Evolutionary conservation across 2,113 vertebrate species (phyloP).

Genomic region (Myxocyprinus asiaticus): DNA sequence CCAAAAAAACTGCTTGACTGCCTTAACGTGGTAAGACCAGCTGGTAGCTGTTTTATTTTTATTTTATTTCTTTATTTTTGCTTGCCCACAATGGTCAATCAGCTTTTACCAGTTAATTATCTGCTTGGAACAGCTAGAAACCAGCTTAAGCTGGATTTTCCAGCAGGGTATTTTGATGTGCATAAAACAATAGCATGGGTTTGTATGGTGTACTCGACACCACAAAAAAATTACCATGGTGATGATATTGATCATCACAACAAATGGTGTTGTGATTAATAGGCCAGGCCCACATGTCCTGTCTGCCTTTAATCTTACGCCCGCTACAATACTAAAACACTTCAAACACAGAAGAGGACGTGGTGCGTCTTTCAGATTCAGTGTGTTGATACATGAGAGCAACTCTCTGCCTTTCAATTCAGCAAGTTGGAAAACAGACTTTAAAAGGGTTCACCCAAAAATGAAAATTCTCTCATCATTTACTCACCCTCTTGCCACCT

Average conservation of each 20-base stretch:
- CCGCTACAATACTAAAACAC: neutral
- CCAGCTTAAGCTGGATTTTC: no score
- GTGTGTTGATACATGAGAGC: neutral
- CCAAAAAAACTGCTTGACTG: no score
- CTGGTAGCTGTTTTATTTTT: no score
- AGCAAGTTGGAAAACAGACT: neutral
- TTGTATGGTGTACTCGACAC: neutral
- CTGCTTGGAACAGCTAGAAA: no score
- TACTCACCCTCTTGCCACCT: no score
- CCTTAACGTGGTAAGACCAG: no score
- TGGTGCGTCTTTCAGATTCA: neutral
- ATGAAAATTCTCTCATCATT: no score
- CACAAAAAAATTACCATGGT: neutral
- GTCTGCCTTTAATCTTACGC: slow-evolving; percentile 32
- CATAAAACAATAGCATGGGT: slow-evolving; percentile 14
- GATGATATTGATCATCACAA: slow-evolving; percentile 18
- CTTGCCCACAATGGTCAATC: no score
- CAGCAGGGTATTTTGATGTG: no score
- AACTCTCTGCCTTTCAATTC: slow-evolving; percentile 9
- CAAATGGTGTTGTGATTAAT: slow-evolving; percentile 29
- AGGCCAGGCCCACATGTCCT: neutral
- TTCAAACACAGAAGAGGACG: neutral
- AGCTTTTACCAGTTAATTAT: no score
- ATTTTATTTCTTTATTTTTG: no score
- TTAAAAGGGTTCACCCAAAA: no score